Evolutionary conservation across 2,113 vertebrate species (phyloP), one percentile per base, ranked within the genome.

Genomic region (Melanostigma gelatinosum): DNA sequence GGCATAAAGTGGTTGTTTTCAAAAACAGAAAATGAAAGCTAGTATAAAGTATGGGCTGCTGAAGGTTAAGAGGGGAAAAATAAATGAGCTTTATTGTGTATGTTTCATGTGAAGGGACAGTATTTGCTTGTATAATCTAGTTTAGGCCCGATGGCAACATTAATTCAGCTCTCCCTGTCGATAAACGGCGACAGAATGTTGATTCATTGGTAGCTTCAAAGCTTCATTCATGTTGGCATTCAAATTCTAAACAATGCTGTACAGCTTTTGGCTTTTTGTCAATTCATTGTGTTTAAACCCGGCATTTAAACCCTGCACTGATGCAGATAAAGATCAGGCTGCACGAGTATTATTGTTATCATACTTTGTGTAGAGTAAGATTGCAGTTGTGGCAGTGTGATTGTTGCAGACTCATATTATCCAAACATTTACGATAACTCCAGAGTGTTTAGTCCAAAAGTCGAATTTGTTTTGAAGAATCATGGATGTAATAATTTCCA

Each of bases 1-100:
- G 40, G 24, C 11, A 57, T 36, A 12, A 58, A 60, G 54, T 13
- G 3, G 29, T 27, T 42, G 3, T 16, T 64, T 62, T 63, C 22
- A 12, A 8, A 12, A 40, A 32, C 15, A 36, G 8, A 63, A 54
- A 40, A 52, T 55, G 1, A 42, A 55, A 65, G 55, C 16, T 18
- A 42, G 36, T 55, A 29, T 71, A 57, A 80, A 63, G 77, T 87
- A 72, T 80, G 77, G 73, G 61, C 58, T 50, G 83, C 84, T 80
- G 6, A 24, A 42, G 36, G 46, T 65, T 42, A 32, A 75, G 60
- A 29, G 44, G 27, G 10, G 29, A 24, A 18, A 34, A n/a, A 6
- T 18, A 61, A n/a, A 24, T 38, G 13, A 36, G 15, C 40, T 11
- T 18, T 8, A 46, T 52, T 68, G 8, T 10, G 42, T 20, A 18